phyloP scores from a whole-genome alignment of 2,797 vertebrate species.

The Periophthalmus magnuspinnatus region DNA sequence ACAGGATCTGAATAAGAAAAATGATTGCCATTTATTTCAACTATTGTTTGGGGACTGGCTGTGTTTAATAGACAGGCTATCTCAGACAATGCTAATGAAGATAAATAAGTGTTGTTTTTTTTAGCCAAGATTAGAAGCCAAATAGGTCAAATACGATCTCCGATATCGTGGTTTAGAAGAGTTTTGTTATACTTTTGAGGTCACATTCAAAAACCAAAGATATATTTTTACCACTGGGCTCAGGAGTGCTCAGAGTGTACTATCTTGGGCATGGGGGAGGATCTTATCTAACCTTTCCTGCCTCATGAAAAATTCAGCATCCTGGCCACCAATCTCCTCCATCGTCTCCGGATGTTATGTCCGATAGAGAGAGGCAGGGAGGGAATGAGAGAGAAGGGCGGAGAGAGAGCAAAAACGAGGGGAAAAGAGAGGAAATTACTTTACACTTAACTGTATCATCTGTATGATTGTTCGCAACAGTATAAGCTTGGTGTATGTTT shows the following conservation, averaged over 20 bases:
- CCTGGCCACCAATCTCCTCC: constrained; percentile 79
- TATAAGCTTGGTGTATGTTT: constrained; percentile 31
- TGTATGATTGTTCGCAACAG: constrained; percentile 45
- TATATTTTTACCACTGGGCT: constrained; percentile 42
- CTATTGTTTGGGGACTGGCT: background rate
- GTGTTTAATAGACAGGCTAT: constrained; percentile 2
- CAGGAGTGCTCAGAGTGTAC: constrained; percentile 60
- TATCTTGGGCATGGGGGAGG: constrained; percentile 66
- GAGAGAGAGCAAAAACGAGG: constrained; percentile 59
- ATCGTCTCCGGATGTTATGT: constrained; percentile 74
- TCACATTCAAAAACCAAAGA: constrained; percentile 53
- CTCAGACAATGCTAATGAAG: background rate
- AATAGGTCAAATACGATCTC: background rate
- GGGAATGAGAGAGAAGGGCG: constrained; percentile 44
- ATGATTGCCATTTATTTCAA: background rate
- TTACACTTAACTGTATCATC: constrained; percentile 66
- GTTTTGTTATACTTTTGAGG: constrained; percentile 24
- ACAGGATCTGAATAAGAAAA: background rate
- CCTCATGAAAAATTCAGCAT: constrained; percentile 80
- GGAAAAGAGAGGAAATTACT: constrained; percentile 66
- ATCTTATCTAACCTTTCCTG: constrained; percentile 80
- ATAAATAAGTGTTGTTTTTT: constrained; percentile 5
- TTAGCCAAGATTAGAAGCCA: background rate
- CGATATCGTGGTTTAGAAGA: constrained; percentile 5
- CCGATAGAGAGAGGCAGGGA: constrained; percentile 65